Percentiles rank a stretch among this genome's conserved stretches.
Evolutionary conservation across 2,888 invertebrate genomes (phyloP).

Genomic region (Chymomyza fuscimana): DNA sequence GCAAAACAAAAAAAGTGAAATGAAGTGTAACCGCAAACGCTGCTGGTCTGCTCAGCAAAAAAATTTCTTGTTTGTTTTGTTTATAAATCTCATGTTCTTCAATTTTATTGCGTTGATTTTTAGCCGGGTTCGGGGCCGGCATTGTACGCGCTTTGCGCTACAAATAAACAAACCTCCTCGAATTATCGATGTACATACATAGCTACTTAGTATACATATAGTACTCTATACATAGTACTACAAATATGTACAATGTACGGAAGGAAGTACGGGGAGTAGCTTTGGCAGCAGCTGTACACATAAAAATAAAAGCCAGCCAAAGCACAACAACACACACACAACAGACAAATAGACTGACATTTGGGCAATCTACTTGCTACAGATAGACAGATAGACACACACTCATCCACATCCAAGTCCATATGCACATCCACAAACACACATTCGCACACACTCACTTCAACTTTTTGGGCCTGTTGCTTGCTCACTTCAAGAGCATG

Average conservation of each 20-base stretch:
- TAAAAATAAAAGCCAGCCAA: background rate
- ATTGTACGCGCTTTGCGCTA: constrained; percentile 29
- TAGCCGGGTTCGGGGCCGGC: constrained; percentile 25
- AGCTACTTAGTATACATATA: too few species aligned
- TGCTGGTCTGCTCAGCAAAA: constrained; percentile 9
- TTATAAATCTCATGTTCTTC: constrained; percentile 71
- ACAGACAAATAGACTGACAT: constrained; percentile 35
- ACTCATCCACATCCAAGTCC: constrained; percentile 11
- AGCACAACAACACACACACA: constrained; percentile 1
- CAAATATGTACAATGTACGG: background rate
- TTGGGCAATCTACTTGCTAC: background rate
- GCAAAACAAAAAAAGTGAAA: background rate
- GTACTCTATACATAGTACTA: background rate
- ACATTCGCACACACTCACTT: background rate
- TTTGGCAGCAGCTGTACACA: background rate
- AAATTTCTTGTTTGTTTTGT: constrained; percentile 65
- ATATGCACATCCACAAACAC: background rate
- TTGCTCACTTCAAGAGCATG: constrained; percentile 7
- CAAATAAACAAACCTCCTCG: constrained; percentile 53
- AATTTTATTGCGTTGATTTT: constrained; percentile 53
- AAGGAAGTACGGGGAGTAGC: background rate
- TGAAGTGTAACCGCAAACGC: background rate
- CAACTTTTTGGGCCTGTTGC: background rate
- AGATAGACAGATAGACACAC: constrained; percentile 18
- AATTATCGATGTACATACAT: background rate